Evolutionary conservation across 2,113 vertebrate species (phyloP).

Genomic region (Tautogolabrus adspersus): DNA sequence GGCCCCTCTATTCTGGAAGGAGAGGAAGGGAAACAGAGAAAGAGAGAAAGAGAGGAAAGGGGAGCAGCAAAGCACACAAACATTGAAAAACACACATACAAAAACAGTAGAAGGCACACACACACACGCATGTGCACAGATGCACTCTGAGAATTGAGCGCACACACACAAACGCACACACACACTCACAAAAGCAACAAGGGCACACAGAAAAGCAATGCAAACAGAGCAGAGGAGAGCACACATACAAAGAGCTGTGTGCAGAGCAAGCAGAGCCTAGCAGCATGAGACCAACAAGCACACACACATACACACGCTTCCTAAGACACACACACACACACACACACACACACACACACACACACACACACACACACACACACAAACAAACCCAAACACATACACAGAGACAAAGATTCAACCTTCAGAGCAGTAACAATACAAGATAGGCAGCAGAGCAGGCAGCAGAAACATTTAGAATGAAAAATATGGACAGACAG

Average conservation of each 20-base stretch:
- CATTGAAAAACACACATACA: constrained; percentile 39
- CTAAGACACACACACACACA: constrained; percentile 2
- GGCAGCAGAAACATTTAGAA: constrained; percentile 58
- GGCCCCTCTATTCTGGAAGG: constrained; percentile 81
- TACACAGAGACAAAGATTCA: constrained; percentile 56
- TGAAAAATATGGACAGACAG: constrained; percentile 57
- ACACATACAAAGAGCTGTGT: constrained; percentile 67
- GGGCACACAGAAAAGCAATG: constrained; percentile 65
- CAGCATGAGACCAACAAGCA: constrained; percentile 56
- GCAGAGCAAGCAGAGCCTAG: constrained; percentile 68
- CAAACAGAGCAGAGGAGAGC: constrained; percentile 71
- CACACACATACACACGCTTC: not conserved
- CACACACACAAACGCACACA: constrained; percentile 9
- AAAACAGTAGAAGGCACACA: constrained; percentile 34
- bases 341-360: constrained; percentile 7
- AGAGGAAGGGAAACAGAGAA: constrained; percentile 75
- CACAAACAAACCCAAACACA: constrained; percentile 7
- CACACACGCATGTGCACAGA: constrained; percentile 22
- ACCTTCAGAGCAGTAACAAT: constrained; percentile 66
- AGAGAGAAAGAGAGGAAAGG: constrained; percentile 17
- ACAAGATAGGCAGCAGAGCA: constrained; percentile 52
- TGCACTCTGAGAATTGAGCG: constrained; percentile 9
- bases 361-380: constrained; percentile 17
- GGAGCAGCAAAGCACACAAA: constrained; percentile 51
- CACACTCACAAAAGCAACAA: constrained; percentile 39